These are phyloP conservation scores for Himantopus leucocephalus DNA, from an alignment of 2,113 vertebrate species.

Conservation along the genomic window DNA sequence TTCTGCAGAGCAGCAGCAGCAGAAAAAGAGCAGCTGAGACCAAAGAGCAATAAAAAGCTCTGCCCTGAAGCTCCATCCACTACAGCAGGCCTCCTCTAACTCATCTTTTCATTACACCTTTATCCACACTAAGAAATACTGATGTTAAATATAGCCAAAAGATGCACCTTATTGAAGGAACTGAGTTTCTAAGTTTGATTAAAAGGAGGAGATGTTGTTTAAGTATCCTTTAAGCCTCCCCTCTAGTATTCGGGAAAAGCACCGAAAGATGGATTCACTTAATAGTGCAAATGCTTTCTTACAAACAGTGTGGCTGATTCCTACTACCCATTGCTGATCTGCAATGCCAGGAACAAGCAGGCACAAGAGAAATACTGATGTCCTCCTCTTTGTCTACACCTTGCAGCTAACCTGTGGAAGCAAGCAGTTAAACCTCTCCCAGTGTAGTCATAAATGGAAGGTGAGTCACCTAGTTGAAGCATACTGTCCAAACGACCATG, in stretches of 20 bases:
- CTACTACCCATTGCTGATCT: background rate
- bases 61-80: background rate
- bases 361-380: background rate
- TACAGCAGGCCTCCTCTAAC: background rate
- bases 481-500: background rate
- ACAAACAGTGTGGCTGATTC: background rate
- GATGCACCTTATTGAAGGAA: background rate
- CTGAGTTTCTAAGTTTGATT: background rate
- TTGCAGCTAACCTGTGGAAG: slow-evolving; percentile 8
- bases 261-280: background rate
- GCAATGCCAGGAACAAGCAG: background rate
- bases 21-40: background rate
- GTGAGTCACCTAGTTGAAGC: background rate
- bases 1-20: background rate
- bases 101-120: background rate
- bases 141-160: background rate
- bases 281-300: background rate
- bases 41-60: background rate
- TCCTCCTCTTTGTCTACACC: background rate
- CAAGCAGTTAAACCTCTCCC: slow-evolving; percentile 37
- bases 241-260: accelerated
- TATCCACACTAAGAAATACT: background rate
- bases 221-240: background rate
- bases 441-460: background rate
- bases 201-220: background rate